Evolutionary conservation across 2,797 vertebrate genomes (phyloP), one percentile per base, ranked within the genome.

Genomic region (Cryptoblepharus egeriae): DNA sequence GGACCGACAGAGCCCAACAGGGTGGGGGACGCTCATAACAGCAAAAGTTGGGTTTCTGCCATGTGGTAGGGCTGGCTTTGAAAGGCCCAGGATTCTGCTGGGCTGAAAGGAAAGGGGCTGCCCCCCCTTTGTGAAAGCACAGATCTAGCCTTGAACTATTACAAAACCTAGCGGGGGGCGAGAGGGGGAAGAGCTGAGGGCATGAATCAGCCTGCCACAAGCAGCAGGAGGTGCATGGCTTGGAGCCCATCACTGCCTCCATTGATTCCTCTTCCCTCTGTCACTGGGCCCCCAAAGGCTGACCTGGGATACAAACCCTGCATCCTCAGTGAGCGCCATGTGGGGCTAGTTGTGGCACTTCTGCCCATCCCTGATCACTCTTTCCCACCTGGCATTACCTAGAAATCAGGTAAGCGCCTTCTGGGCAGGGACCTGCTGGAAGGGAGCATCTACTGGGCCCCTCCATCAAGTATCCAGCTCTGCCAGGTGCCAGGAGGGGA

Each of bases 121-220:
- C 57, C 37, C 45, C 39, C n/a, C 30, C 37, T 57, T 45, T n/a
- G n/a, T n/a, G n/a, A n/a, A n/a, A 30, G 30, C 39, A 30, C 11
- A 49, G 4, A 32, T 42, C 12, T 2, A 4, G 24, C 45, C 20
- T 26, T 16, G 1, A 35, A 49, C 39, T 30, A 30, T 81, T 74
- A 80, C 30, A 72, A 52, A 81, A 81, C 70, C 52, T 22, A 39
- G 79, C 24, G 60, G 60, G 70, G 70, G 11, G 79, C 24, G 70
- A 63, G 26, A 30, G 20, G 8, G 16, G 52, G 20, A 20, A 1
- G 57, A 42, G 24, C 12, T 3, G 1, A 60, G 52, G 30, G 60
- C 10, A 64, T 81, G 79, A 81, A 81, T 73, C 79, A 81, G 30
- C 24, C 3, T 18, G 45, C 63, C 63, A 73, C 1, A 13, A 18